A percentile compares a stretch with the other conserved stretches of the same genome.
phyloP scores from a whole-genome alignment of 2,113 vertebrate genomes.

The Cyprinodon variegatus region DNA sequence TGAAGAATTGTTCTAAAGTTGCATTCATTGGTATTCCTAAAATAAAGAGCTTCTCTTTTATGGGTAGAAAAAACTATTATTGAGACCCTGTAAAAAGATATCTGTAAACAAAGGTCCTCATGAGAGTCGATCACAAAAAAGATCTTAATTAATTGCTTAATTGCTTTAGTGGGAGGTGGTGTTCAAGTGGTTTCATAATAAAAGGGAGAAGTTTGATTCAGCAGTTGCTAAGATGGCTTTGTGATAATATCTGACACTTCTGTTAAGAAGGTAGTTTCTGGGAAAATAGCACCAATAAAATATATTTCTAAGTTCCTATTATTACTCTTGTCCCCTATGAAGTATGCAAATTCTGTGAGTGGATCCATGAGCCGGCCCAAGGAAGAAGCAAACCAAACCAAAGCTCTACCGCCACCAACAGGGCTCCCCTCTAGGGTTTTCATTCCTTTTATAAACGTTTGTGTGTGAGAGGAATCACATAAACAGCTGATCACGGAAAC shows the following conservation, averaged over 20 bases:
- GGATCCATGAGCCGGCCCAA: constrained; percentile 15
- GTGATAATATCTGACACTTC: constrained; percentile 43
- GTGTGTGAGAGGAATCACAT: background rate
- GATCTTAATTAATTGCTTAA: constrained; percentile 34
- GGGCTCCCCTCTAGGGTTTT: no score
- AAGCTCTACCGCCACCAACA: no score
- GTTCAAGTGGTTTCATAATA: constrained; percentile 60
- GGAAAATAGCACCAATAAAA: constrained; percentile 74
- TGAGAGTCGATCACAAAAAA: constrained; percentile 47
- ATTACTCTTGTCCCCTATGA: constrained; percentile 55
- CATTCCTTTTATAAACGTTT: no score
- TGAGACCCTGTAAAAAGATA: constrained; percentile 57
- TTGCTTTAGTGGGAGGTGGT: constrained; percentile 37
- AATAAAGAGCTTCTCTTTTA: constrained; percentile 47
- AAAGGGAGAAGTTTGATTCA: constrained; percentile 19
- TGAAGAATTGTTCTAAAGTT: constrained; percentile 48
- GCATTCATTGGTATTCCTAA: constrained; percentile 11
- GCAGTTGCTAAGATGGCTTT: constrained; percentile 14
- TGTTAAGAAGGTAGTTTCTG: constrained; percentile 29
- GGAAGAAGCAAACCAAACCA: no score
- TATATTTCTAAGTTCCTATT: constrained; percentile 64
- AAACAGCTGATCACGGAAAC: background rate
- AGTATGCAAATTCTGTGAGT: constrained; percentile 47
- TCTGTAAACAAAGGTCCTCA: constrained; percentile 63
- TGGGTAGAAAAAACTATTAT: constrained; percentile 28